phyloP scores from a whole-genome alignment of 2,113 vertebrate species.

The Rhynchopsitta pachyrhyncha region DNA sequence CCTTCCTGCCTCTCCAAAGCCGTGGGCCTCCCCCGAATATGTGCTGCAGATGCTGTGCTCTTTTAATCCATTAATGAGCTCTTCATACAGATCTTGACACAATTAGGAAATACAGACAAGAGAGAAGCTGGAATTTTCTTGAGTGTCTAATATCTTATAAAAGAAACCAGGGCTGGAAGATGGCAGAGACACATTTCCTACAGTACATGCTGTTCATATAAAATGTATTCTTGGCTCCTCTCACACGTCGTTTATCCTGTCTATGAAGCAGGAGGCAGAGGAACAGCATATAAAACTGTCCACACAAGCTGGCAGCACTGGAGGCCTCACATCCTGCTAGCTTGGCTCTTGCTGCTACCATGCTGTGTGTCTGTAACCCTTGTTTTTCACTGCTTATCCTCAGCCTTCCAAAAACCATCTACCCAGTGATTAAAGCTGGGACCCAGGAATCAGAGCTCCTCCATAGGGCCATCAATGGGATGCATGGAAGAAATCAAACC shows the following conservation, averaged over 20 bases:
- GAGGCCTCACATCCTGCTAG: background rate
- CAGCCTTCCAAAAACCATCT: background rate
- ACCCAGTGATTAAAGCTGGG: background rate
- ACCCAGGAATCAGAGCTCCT: background rate
- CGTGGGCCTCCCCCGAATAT: background rate
- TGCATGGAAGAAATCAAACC: background rate
- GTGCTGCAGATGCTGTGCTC: background rate
- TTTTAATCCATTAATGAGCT: background rate
- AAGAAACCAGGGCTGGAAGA: constrained; percentile 35
- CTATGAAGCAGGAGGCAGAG: constrained; percentile 32
- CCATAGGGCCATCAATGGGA: background rate
- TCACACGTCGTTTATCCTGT: background rate
- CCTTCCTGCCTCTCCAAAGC: background rate
- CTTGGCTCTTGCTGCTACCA: background rate
- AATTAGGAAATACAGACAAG: constrained; percentile 6
- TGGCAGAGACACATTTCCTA: background rate
- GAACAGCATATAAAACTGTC: constrained; percentile 35
- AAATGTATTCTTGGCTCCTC: constrained; percentile 55
- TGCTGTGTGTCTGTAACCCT: background rate
- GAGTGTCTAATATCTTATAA: background rate
- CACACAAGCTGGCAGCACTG: constrained; percentile 1
- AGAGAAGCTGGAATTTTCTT: background rate
- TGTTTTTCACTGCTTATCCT: background rate
- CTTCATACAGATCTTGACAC: background rate
- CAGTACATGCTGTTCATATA: constrained; percentile 54